These are phyloP conservation scores for Aldabrachelys gigantea DNA, from an alignment of 2,113 vertebrate species.

Conservation along the genomic window DNA sequence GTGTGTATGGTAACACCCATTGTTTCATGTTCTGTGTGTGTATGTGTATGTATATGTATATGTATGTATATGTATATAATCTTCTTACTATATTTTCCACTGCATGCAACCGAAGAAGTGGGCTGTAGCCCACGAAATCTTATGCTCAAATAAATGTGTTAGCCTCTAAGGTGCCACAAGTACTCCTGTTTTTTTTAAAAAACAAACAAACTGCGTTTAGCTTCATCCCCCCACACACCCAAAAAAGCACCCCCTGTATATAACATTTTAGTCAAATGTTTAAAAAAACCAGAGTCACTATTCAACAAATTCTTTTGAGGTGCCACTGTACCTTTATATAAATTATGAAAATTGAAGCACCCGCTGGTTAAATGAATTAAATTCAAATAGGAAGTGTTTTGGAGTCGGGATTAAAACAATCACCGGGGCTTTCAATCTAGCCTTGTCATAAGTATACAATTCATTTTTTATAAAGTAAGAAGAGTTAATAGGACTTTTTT, in stretches of 20 bases:
- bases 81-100: too few species aligned
- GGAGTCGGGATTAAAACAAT: background rate
- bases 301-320: background rate
- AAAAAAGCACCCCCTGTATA: background rate
- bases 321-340: background rate
- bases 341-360: background rate
- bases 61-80: too few species aligned
- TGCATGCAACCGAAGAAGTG: too few species aligned
- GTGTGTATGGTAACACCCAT: too few species aligned
- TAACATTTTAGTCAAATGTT: background rate
- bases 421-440: background rate
- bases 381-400: background rate
- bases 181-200: too few species aligned
- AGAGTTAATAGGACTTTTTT: background rate
- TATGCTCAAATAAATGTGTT: too few species aligned
- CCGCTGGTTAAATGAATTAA: background rate
- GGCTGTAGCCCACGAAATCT: too few species aligned
- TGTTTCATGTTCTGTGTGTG: too few species aligned
- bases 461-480: background rate
- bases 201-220: background rate
- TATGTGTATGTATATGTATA: too few species aligned
- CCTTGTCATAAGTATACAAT: background rate
- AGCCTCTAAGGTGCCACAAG: too few species aligned
- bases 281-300: background rate
- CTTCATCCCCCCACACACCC: background rate